Evolutionary conservation across 2,888 invertebrate species (phyloP).

Genomic region (Pachliopta kotzebuea): DNA sequence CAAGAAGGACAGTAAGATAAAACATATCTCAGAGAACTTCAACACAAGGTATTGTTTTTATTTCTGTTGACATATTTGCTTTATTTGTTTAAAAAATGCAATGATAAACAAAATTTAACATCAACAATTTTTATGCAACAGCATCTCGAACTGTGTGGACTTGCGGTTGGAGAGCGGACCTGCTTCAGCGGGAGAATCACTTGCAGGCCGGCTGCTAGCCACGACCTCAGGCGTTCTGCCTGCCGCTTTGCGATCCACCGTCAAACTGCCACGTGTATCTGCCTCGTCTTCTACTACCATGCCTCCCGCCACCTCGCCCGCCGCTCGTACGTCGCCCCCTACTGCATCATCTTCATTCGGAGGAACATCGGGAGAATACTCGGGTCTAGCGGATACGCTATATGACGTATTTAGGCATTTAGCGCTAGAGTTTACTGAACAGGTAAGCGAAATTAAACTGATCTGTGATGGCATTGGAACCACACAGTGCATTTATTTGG

Average conservation of each 20-base stretch:
- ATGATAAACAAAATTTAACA: neutral
- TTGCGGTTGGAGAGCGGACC: slow-evolving; percentile 88
- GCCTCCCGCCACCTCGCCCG: slow-evolving; percentile 42
- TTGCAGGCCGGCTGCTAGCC: slow-evolving; percentile 82
- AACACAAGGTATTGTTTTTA: slow-evolving; percentile 51
- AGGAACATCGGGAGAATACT: slow-evolving; percentile 39
- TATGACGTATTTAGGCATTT: slow-evolving; percentile 75
- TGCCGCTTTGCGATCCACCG: slow-evolving; percentile 38
- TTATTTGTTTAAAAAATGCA: neutral
- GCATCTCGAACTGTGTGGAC: slow-evolving; percentile 68
- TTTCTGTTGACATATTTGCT: neutral
- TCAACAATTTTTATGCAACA: slow-evolving; percentile 38
- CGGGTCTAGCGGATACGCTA: slow-evolving; percentile 63
- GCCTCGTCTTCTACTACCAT: slow-evolving; percentile 72
- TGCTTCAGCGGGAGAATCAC: slow-evolving; percentile 88
- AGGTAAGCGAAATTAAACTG: slow-evolving; percentile 39
- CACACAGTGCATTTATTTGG: no score
- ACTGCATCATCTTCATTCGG: slow-evolving; percentile 33
- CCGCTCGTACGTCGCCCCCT: slow-evolving; percentile 41
- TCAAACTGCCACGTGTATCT: slow-evolving; percentile 82
- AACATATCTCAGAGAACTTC: slow-evolving; percentile 51
- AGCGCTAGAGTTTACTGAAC: slow-evolving; percentile 72
- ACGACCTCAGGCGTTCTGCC: slow-evolving; percentile 40
- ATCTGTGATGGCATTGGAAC: neutral
- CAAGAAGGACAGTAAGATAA: slow-evolving; percentile 62